A percentile compares a stretch with the other conserved stretches of the same genome.
These are phyloP conservation scores for Eciton burchellii DNA, from an alignment of 1,140 invertebrate genomes.

Conservation along the genomic window DNA sequence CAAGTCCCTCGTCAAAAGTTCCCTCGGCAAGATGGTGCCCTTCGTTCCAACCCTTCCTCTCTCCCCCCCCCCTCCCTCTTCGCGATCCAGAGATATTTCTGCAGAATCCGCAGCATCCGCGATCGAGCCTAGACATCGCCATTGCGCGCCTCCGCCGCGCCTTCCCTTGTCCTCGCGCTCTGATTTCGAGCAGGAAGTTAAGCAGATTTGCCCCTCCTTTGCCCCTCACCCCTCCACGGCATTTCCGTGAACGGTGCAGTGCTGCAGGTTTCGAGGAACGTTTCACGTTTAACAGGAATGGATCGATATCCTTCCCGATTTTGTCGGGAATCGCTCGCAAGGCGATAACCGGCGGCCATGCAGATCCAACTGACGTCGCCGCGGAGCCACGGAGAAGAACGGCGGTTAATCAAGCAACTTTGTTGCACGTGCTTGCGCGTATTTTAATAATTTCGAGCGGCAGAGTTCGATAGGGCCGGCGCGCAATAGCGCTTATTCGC, in stretches of 20 bases:
- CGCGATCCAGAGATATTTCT: not conserved
- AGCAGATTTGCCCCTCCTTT: too few species aligned
- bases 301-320: not conserved
- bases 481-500: conserved; percentile 40
- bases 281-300: too few species aligned
- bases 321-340: too few species aligned
- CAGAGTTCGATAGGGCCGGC: conserved; percentile 34
- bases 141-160: conserved; percentile 9
- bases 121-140: conserved; percentile 10
- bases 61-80: too few species aligned
- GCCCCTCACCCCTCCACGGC: not conserved
- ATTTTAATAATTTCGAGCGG: conserved; percentile 51
- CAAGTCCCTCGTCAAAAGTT: conserved; percentile 22
- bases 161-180: not conserved
- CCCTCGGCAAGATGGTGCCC: not conserved
- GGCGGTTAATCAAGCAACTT: conserved; percentile 42
- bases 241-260: not conserved
- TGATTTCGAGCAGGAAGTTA: conserved; percentile 12
- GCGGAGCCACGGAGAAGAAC: not conserved
- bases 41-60: not conserved
- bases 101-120: not conserved
- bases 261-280: not conserved
- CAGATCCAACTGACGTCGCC: conserved; percentile 4
- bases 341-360: not conserved
- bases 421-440: conserved; percentile 21